Evolutionary conservation across 2,888 invertebrate species (phyloP).

Genomic region (Epinotia nisella): DNA sequence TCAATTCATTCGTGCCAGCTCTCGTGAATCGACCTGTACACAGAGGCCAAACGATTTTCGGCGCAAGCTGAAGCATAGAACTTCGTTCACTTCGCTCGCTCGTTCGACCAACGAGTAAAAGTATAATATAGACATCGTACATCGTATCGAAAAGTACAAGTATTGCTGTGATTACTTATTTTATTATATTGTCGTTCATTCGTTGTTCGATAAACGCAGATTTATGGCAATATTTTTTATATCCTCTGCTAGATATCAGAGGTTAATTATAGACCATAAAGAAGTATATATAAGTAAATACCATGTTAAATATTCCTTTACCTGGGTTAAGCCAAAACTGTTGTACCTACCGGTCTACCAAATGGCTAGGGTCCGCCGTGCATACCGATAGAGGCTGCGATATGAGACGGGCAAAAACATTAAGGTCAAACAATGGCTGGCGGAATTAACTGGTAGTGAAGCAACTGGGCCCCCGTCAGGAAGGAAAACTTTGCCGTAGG

Average conservation of each 20-base stretch:
- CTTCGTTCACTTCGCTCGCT: too few species aligned
- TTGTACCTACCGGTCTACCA: constrained; percentile 6
- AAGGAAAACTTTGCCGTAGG: constrained; percentile 29
- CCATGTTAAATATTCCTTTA: not conserved
- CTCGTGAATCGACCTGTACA: too few species aligned
- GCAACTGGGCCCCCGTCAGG: constrained; percentile 24
- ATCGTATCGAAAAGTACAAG: too few species aligned
- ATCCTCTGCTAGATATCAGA: not conserved
- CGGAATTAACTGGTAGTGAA: constrained; percentile 23
- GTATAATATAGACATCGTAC: too few species aligned
- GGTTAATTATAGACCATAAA: too few species aligned
- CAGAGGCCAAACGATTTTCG: too few species aligned
- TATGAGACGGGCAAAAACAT: constrained; percentile 22
- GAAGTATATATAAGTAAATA: not conserved
- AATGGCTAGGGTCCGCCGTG: constrained; percentile 11
- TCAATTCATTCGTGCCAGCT: too few species aligned
- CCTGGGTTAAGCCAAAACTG: not conserved
- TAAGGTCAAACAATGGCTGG: constrained; percentile 14
- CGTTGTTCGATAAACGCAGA: not conserved
- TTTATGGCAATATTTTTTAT: not conserved
- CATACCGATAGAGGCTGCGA: constrained; percentile 12
- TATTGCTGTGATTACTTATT: too few species aligned
- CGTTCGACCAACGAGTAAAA: too few species aligned
- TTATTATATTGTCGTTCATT: too few species aligned
- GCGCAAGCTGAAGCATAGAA: too few species aligned